Evolutionary conservation across 2,888 invertebrate species (phyloP).

Genomic region (Azorinus chamasolen): DNA sequence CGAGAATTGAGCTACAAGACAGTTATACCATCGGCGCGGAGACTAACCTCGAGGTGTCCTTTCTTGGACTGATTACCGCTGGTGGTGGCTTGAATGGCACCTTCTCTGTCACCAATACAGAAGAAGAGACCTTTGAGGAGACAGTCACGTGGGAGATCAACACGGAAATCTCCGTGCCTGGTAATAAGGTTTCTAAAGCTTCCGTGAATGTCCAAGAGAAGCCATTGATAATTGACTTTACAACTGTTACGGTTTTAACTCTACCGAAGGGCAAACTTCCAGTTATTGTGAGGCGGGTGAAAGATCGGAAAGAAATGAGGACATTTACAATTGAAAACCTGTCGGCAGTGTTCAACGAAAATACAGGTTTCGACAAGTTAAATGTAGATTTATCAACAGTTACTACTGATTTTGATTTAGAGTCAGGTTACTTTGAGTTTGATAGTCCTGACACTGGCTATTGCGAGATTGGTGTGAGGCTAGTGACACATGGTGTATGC

Average conservation of each 20-base stretch:
- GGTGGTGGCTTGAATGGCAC: constrained; percentile 63
- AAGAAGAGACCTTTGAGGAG: constrained; percentile 57
- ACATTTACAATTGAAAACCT: constrained; percentile 55
- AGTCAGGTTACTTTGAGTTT: too few species aligned
- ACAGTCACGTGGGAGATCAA: constrained; percentile 64
- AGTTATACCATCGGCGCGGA: constrained; percentile 64
- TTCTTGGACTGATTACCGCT: constrained; percentile 57
- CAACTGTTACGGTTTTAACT: constrained; percentile 63
- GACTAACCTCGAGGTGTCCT: constrained; percentile 64
- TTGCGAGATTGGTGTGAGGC: constrained; percentile 17
- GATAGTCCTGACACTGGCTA: constrained; percentile 8
- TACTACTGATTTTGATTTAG: too few species aligned
- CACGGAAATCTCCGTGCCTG: constrained; percentile 61
- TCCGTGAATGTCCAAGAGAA: constrained; percentile 57
- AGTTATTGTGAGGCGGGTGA: constrained; percentile 50
- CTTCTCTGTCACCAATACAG: constrained; percentile 63
- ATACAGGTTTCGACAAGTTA: not conserved
- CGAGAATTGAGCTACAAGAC: constrained; percentile 67
- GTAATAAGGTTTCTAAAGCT: constrained; percentile 56
- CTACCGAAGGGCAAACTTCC: constrained; percentile 59
- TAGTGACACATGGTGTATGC: constrained; percentile 61
- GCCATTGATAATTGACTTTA: constrained; percentile 55
- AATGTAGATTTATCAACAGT: too few species aligned
- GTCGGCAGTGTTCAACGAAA: constrained; percentile 42
- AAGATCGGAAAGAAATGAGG: constrained; percentile 56